Base-by-base conservation (phyloP, 2,113 vertebrate genomes). In the Eonycteris spelaea region DNA sequence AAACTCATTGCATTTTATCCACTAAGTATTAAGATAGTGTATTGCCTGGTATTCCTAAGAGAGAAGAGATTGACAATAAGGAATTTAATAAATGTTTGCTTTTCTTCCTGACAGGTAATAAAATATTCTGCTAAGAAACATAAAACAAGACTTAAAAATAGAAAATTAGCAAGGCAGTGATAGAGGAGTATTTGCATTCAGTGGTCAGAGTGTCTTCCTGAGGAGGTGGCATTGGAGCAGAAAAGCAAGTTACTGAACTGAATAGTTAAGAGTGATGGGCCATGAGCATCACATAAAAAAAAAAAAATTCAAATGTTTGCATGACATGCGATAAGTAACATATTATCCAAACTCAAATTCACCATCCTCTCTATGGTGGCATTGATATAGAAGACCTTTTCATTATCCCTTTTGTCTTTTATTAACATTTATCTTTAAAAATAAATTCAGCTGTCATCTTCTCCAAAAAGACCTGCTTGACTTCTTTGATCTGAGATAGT, bases 51-150 rank as follows among this genome's bases (percentile, higher is more conserved):
- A 24, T 12, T 87, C 61, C 48, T 53, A 35, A 89, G 30, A 63
- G 33, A 67, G 7, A 53, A 40, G 28, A n/a, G 24, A 26, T 12
- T 79, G 35, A 24, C 22, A 35, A 51, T 28, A 95, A 75, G 33
- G 71, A 80, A 75, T 86, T 84, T 40, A 70, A 79, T 2, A 89
- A 26, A 57, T 88, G 77, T 48, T 70, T 93, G 30, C 9, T 87
- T 77, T 80, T 26, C n/a, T 67, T 73, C 22, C 30, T 82, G 19
- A 74, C 2, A 85, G 28, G 7, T 28, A 51, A 30, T 55, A 45
- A 94, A 95, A 35, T 7, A 77, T 80, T 75, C 51, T 85, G 21
- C 35, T 73, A 88, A 61, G 38, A 91, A 91, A 86, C 7, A 85
- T 63, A 40, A 78, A 82, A 68, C 51, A 68, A 4, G 55, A 9